phyloP scores from a whole-genome alignment of 2,888 invertebrate species.

The Rhimphoctona megacephalus region DNA sequence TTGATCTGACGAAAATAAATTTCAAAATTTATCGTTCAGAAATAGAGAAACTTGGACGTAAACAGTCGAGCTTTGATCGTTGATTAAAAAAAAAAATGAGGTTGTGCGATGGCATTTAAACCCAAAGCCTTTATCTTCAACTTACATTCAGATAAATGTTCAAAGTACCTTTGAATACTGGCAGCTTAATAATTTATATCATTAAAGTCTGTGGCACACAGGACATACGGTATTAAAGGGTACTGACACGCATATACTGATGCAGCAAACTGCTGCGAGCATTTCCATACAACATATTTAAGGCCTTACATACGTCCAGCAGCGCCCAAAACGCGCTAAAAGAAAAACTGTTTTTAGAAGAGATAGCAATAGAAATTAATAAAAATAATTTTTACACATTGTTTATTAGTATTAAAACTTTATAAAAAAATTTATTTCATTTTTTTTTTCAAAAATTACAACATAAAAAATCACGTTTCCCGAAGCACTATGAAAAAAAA shows the following conservation, averaged over 20 bases:
- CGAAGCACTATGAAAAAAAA: no score
- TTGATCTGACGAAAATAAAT: neutral
- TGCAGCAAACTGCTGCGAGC: conserved; percentile 8
- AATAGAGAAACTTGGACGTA: neutral
- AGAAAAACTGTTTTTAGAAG: no score
- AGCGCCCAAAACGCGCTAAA: no score
- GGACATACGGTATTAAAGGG: neutral
- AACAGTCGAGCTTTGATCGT: neutral
- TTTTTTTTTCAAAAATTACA: no score
- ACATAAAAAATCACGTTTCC: no score
- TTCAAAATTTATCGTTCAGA: neutral
- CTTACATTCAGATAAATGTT: no score
- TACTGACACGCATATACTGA: neutral
- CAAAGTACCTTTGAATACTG: neutral
- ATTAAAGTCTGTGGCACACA: neutral
- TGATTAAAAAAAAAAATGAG: neutral
- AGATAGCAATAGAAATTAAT: no score
- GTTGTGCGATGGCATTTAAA: neutral
- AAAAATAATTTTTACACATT: no score
- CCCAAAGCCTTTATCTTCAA: neutral
- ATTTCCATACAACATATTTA: conserved; percentile 40
- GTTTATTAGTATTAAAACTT: no score
- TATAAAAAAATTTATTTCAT: no score
- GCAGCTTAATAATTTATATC: neutral
- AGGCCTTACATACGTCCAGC: no score